Evolutionary conservation across 2,113 vertebrate species (phyloP), one percentile per base, ranked within the genome.

Genomic region (Anas platyrhynchos): DNA sequence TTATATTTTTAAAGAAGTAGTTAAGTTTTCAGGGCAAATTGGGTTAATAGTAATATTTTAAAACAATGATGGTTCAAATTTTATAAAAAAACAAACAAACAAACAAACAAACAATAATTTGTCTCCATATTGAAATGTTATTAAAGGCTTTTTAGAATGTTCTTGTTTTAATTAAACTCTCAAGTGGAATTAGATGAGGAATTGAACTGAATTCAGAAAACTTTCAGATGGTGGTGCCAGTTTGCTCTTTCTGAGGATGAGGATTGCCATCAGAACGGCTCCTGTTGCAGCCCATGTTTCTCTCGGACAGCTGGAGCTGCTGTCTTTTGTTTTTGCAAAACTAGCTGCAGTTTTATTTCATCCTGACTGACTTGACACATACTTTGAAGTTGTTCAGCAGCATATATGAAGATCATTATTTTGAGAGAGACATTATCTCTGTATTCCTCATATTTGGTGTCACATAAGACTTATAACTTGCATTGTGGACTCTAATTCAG

Each of bases 261-360:
- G 34, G 31, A 46, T 54, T 80, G 55, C 38, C 34, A 18, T 15
- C 26, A 59, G 52, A 61, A 61, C n/a, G 61, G 32, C 32, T 62
- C 17, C 72, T 59, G 0, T 55, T 74, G 78, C 50, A 63, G 69
- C 54, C 29, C 34, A 52, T 92, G 67, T 22, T 9, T 81, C 36
- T 87, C 63, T 23, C 75, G 71, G 69, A 59, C 32, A 76, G 32
- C 89, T 88, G 82, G 72, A 72, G 62, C 58, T 94, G 75, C 85
- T 85, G 66, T 21, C 23, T 77, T 82, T 59, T 46, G 52, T 36
- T 93, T 90, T 54, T 74, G 6, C 59, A 69, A 61, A 93, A 75
- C 31, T 38, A 86, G 65, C 34, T 84, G 69, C 32, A 93, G 90
- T 93, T 97, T 78, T 63, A 58, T 94, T 97, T 95, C 59, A 81